Evolutionary conservation across 2,888 invertebrate species (phyloP).

Genomic region (Athripsodes cinereus): DNA sequence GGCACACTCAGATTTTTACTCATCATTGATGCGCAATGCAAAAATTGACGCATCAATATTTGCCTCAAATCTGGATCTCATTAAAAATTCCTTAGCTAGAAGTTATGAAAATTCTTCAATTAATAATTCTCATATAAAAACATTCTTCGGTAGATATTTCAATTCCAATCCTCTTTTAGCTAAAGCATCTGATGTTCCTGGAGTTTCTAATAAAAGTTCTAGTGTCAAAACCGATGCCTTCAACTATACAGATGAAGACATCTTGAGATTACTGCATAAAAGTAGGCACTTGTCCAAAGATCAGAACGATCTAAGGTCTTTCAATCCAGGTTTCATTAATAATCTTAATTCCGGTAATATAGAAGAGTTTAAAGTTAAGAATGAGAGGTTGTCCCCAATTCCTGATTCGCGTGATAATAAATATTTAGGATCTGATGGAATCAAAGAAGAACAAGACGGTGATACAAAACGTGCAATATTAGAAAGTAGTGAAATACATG

Average conservation of each 20-base stretch:
- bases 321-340: background rate
- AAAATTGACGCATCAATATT: slow-evolving; percentile 3
- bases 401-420: background rate
- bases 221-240: background rate
- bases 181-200: background rate
- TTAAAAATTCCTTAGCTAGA: slow-evolving; percentile 1
- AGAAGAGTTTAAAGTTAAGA: background rate
- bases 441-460: background rate
- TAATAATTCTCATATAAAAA: background rate
- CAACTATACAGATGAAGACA: background rate
- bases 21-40: background rate
- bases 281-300: background rate
- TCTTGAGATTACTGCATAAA: background rate
- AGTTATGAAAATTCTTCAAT: background rate
- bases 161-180: background rate
- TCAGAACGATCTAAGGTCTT: background rate
- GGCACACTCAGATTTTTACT: slow-evolving; percentile 8
- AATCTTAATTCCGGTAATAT: background rate
- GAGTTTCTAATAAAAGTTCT: background rate
- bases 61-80: slow-evolving; percentile 5
- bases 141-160: background rate
- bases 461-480: background rate
- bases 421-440: background rate
- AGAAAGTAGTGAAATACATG: background rate
- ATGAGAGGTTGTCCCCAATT: background rate